Percentiles rank a stretch among this genome's conserved stretches.
phyloP scores from a whole-genome alignment of 2,797 vertebrate genomes.

The Echiichthys vipera region DNA sequence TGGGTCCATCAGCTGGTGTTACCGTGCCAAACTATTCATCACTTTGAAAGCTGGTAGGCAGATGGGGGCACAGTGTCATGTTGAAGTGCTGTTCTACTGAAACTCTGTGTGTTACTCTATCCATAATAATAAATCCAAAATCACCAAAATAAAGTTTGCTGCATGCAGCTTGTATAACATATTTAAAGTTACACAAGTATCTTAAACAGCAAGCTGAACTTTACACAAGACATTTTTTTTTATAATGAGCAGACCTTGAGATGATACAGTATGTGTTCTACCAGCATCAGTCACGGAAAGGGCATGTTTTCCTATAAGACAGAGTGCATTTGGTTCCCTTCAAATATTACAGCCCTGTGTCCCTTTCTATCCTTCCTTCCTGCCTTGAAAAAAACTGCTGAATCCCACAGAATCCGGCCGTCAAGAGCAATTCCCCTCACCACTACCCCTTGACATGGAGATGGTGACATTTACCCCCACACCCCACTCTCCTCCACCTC shows the following conservation, averaged over 20 bases:
- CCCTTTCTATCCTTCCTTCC: conserved; percentile 37
- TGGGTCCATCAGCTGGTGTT: conserved; percentile 90
- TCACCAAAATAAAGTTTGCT: neutral
- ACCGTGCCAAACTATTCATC: conserved; percentile 87
- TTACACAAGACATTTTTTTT: neutral
- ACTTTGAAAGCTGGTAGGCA: conserved; percentile 79
- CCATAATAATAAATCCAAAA: conserved; percentile 10
- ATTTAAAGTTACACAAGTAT: neutral
- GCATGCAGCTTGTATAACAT: neutral
- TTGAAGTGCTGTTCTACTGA: conserved; percentile 27
- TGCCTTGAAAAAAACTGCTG: conserved; percentile 71
- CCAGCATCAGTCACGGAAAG: conserved; percentile 46
- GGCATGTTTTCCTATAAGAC: conserved; percentile 58
- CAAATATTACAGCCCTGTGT: conserved; percentile 44
- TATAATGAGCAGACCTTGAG: conserved; percentile 17
- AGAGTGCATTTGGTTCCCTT: conserved; percentile 51
- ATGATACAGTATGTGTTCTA: conserved; percentile 19
- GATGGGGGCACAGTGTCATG: conserved; percentile 84
- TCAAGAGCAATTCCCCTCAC: conserved; percentile 78
- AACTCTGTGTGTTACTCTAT: conserved; percentile 16
- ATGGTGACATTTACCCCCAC: conserved; percentile 78
- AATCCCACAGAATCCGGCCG: conserved; percentile 79
- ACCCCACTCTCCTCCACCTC: conserved; percentile 61
- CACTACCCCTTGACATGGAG: conserved; percentile 69
- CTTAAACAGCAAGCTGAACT: conserved; percentile 2